phyloP scores from a whole-genome alignment of 2,113 vertebrate genomes.

The Channa argus region DNA sequence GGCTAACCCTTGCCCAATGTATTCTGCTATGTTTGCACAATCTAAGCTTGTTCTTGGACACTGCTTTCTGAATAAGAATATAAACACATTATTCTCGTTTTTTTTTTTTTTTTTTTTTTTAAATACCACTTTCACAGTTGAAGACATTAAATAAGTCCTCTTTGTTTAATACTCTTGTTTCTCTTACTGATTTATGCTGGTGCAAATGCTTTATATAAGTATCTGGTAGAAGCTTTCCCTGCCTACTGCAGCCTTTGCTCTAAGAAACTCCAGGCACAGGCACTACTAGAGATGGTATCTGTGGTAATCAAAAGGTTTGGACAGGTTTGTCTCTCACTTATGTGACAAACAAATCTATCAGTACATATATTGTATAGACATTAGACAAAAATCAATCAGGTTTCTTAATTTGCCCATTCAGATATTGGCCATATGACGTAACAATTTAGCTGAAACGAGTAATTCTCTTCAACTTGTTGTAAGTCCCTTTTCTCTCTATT shows the following conservation, averaged over 20 bases:
- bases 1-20: slow-evolving; percentile 44
- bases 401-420: slow-evolving; percentile 6
- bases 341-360: background rate
- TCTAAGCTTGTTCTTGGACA: slow-evolving; percentile 1
- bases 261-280: background rate
- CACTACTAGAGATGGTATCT: background rate
- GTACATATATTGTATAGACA: background rate
- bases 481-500: slow-evolving; percentile 45
- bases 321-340: background rate
- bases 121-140: too few species aligned
- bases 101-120: too few species aligned
- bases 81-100: too few species aligned
- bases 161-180: too few species aligned
- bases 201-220: background rate
- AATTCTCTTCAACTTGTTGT: slow-evolving; percentile 26
- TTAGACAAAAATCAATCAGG: background rate
- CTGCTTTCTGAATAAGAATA: background rate
- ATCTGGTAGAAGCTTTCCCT: background rate
- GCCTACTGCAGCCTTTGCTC: background rate
- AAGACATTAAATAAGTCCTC: too few species aligned
- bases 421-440: slow-evolving; percentile 28
- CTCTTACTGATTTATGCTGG: too few species aligned
- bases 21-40: slow-evolving; percentile 25
- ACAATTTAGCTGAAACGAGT: slow-evolving; percentile 67
- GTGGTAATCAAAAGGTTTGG: background rate